phyloP scores from a whole-genome alignment of 2,888 invertebrate genomes.

The Lymantria monacha region DNA sequence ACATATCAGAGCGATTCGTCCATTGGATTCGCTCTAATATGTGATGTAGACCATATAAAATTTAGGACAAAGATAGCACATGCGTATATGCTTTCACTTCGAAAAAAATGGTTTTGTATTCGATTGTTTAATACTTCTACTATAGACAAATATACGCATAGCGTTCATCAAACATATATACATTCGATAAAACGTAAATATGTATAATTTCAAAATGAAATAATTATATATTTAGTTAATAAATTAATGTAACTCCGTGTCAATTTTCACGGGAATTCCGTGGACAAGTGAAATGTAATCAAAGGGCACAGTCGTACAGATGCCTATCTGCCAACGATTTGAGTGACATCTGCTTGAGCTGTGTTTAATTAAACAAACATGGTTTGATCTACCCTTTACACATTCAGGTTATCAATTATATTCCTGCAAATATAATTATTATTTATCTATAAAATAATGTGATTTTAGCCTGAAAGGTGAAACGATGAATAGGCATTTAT shows the following conservation, averaged over 20 bases:
- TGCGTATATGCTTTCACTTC: too few relatives aligned
- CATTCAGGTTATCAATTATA: constrained; percentile 26
- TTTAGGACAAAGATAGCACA: too few relatives aligned
- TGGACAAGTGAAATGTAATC: constrained; percentile 60
- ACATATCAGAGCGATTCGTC: too few relatives aligned
- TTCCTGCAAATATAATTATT: constrained; percentile 2
- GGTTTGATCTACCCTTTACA: constrained; percentile 34
- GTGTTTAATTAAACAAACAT: constrained; percentile 59
- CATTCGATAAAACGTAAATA: too few relatives aligned
- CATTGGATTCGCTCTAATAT: too few relatives aligned
- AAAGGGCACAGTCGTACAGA: constrained; percentile 52
- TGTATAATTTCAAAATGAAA: background rate
- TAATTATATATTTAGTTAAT: constrained; percentile 28
- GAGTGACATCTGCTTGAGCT: constrained; percentile 58
- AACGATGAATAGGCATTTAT: too few relatives aligned
- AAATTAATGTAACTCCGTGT: constrained; percentile 26
- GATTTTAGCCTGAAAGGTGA: too few relatives aligned
- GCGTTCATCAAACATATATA: too few relatives aligned
- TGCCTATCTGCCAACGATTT: constrained; percentile 50
- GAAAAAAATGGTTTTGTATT: too few relatives aligned
- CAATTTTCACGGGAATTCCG: constrained; percentile 33
- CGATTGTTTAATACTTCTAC: too few relatives aligned
- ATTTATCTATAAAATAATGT: background rate
- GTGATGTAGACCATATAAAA: too few relatives aligned
- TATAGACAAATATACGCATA: too few relatives aligned